Percentiles rank a stretch among this genome's conserved stretches.
Conservation (phyloP, 2,113 vertebrate genomes). For the Anser cygnoides region DNA sequence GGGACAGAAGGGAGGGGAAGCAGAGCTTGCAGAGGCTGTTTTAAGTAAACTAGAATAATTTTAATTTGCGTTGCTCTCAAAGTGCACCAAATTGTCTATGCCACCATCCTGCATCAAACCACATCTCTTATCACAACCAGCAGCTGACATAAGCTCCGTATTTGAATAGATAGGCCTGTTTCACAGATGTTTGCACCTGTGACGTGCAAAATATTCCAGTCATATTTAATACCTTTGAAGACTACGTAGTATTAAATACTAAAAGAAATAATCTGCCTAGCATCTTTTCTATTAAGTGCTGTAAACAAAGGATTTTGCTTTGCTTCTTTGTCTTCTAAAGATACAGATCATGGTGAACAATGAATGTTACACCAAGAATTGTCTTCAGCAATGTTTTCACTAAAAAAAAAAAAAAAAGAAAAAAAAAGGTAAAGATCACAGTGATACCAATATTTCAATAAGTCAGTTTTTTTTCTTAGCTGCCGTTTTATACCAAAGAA, state of each 20-base stretch:
- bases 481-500: not conserved
- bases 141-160: not conserved
- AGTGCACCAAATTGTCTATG: not conserved
- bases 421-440: not conserved
- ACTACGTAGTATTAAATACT: not conserved
- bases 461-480: constrained; percentile 19
- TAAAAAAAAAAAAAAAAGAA: not conserved
- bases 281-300: not conserved
- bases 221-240: not conserved
- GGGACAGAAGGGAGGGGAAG: not conserved
- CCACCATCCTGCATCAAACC: not conserved
- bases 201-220: not conserved
- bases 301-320: too few species aligned
- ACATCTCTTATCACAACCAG: not conserved
- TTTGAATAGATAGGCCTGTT: not conserved
- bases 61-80: not conserved
- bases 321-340: not conserved
- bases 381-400: not conserved
- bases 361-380: not conserved
- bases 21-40: not conserved
- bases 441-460: not conserved
- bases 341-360: not conserved
- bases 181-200: not conserved
- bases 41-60: not conserved
- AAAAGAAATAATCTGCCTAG: not conserved